Conservation (phyloP, 2,888 invertebrate genomes). For the Pogonocherus hispidulus region DNA sequence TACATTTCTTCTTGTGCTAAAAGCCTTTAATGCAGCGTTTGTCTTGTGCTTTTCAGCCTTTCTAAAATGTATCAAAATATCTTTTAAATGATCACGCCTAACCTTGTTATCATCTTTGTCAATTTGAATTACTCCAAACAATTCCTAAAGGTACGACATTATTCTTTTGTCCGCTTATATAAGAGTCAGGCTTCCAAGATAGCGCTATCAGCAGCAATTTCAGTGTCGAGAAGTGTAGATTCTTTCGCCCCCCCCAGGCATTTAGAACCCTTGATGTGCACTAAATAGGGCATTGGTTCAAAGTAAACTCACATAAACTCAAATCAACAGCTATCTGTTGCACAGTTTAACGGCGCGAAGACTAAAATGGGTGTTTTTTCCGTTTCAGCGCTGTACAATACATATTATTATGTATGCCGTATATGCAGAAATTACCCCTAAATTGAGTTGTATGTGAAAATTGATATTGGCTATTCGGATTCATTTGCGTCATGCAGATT, state of each 20-base stretch:
- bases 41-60: no score
- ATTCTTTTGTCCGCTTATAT: no score
- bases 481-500: constrained; percentile 24
- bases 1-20: no score
- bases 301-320: constrained; percentile 19
- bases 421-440: constrained; percentile 24
- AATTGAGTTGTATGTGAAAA: constrained; percentile 31
- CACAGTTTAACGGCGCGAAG: constrained; percentile 1
- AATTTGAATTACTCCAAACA: no score
- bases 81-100: no score
- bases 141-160: no score
- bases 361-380: neutral
- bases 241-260: neutral
- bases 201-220: neutral
- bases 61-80: no score
- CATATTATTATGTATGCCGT: no score
- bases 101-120: no score
- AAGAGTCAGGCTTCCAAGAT: no score
- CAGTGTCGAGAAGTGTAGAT: neutral
- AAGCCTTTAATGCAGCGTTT: no score
- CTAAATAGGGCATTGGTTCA: constrained; percentile 8
- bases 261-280: neutral
- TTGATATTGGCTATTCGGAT: constrained; percentile 28
- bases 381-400: constrained; percentile 1
- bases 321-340: constrained; percentile 32